phyloP scores from a whole-genome alignment of 92 coral and sea anemone species.

The Paragorgia papillata region DNA sequence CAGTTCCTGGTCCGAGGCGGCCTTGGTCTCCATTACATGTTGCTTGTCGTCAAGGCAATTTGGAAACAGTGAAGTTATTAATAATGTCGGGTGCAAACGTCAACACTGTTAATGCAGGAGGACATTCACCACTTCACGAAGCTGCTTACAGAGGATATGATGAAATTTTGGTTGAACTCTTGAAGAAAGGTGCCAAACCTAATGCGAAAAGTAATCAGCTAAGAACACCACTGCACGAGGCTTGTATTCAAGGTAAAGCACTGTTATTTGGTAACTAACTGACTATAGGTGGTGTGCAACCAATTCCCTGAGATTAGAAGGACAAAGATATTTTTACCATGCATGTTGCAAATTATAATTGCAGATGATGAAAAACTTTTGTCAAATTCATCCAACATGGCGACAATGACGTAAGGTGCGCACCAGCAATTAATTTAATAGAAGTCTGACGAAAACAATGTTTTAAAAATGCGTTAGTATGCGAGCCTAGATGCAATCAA shows the following conservation, averaged over 20 bases:
- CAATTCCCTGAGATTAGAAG: too few species aligned
- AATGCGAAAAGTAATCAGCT: conserved; percentile 84
- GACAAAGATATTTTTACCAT: too few species aligned
- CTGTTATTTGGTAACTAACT: too few species aligned
- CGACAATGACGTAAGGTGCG: too few species aligned
- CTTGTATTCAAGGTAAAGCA: conserved; percentile 88
- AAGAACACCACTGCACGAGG: conserved; percentile 95
- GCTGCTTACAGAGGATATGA: conserved; percentile 92
- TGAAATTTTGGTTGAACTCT: conserved; percentile 60
- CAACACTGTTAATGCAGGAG: conserved; percentile 88
- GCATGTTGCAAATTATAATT: too few species aligned
- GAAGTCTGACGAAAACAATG: too few species aligned
- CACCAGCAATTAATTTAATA: too few species aligned
- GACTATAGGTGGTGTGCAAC: too few species aligned
- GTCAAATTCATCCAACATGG: too few species aligned
- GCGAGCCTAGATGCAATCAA: too few species aligned
- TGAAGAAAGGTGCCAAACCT: conserved; percentile 78
- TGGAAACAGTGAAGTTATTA: conserved; percentile 79
- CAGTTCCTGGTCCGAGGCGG: conserved; percentile 42
- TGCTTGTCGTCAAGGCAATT: conserved; percentile 87
- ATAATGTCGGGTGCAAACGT: conserved; percentile 85
- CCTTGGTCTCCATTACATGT: conserved; percentile 99
- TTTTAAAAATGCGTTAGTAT: too few species aligned
- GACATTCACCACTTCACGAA: conserved; percentile 89
- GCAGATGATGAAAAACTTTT: too few species aligned